Evolutionary conservation across 2,888 invertebrate species (phyloP).

Genomic region (Zele albiditarsus): DNA sequence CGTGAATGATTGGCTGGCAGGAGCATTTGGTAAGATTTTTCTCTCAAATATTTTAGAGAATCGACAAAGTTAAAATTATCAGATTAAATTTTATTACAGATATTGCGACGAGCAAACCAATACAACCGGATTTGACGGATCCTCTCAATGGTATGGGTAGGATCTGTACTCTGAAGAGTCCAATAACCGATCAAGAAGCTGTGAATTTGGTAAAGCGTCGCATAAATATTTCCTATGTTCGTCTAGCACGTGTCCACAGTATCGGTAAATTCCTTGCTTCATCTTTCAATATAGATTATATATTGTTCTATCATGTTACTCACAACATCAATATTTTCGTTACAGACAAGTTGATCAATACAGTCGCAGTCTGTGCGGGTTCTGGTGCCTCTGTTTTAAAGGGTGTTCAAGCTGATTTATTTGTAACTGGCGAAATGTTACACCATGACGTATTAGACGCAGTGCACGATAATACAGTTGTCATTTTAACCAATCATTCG

Average conservation of each 20-base stretch:
- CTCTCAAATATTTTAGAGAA: too few species aligned
- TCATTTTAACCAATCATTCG: constrained; percentile 93
- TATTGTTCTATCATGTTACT: too few species aligned
- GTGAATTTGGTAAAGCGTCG: constrained; percentile 81
- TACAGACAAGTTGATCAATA: constrained; percentile 75
- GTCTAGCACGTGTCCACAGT: constrained; percentile 80
- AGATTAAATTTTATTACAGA: constrained; percentile 48
- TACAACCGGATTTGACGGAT: constrained; percentile 54
- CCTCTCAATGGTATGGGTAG: constrained; percentile 76
- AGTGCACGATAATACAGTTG: constrained; percentile 83
- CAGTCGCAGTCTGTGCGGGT: constrained; percentile 91
- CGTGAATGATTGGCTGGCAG: constrained; percentile 94
- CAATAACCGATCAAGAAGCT: constrained; percentile 77
- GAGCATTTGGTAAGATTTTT: constrained; percentile 74
- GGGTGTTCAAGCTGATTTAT: constrained; percentile 83
- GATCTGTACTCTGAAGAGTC: constrained; percentile 73
- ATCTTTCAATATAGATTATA: not conserved
- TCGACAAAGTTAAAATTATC: not conserved
- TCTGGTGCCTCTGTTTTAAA: constrained; percentile 88
- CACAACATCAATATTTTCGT: constrained; percentile 49
- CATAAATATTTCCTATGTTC: constrained; percentile 80
- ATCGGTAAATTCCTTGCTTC: constrained; percentile 62
- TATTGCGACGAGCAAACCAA: constrained; percentile 62
- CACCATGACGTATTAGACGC: constrained; percentile 95
- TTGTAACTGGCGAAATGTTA: constrained; percentile 94